Percentiles rank a stretch among this genome's conserved stretches.
These are phyloP conservation scores for Carcharodon carcharias DNA, from an alignment of 2,797 vertebrate species.

Conservation along the genomic window DNA sequence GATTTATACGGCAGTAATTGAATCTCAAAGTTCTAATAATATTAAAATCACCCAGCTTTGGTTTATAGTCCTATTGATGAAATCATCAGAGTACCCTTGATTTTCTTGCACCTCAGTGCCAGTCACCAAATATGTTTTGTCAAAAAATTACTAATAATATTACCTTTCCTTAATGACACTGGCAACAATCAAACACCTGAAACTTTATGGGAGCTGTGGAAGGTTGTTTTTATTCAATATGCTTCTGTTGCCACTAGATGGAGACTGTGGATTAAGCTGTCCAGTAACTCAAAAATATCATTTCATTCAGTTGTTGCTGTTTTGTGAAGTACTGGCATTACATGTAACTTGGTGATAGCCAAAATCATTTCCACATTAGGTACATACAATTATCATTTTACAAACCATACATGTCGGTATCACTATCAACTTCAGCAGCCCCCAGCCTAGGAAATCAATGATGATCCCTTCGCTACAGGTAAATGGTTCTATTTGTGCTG, in stretches of 20 bases:
- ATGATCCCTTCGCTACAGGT: neutral
- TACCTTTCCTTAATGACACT: neutral
- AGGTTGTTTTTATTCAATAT: neutral
- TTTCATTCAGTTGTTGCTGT: neutral
- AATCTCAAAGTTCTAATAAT: conserved; percentile 19
- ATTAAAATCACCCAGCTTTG: neutral
- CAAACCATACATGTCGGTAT: neutral
- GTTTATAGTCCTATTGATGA: neutral
- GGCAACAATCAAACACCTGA: neutral
- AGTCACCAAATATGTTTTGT: neutral
- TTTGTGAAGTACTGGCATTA: neutral
- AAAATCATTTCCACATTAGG: neutral
- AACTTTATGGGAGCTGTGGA: neutral
- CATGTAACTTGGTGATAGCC: neutral
- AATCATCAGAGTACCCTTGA: conserved; percentile 4
- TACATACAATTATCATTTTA: conserved; percentile 1
- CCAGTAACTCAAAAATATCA: neutral
- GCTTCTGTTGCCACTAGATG: conserved; percentile 11
- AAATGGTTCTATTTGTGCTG: neutral
- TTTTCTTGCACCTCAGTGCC: neutral
- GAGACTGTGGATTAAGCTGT: conserved; percentile 4
- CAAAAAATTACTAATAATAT: neutral
- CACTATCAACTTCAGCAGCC: too few relatives aligned
- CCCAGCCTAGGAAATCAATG: too few relatives aligned
- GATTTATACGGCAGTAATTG: neutral